Conservation (phyloP, 2,113 vertebrate genomes). For the Mobula birostris region DNA sequence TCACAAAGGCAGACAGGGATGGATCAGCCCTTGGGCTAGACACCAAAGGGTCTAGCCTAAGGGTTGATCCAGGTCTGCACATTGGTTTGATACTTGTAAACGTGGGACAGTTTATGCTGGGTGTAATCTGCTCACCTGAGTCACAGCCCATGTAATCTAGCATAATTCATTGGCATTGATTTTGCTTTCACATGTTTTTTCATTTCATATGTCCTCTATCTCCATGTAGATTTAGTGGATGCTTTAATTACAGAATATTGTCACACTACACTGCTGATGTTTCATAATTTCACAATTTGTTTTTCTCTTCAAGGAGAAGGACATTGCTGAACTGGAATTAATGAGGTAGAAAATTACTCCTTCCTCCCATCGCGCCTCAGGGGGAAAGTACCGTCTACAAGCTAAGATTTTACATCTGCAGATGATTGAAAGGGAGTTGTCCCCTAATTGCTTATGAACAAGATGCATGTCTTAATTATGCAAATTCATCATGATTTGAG, state of each 20-base stretch:
- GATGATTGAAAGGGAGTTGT: background rate
- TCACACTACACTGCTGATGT: background rate
- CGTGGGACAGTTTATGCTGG: background rate
- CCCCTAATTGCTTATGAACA: constrained; percentile 7
- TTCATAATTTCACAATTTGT: constrained; percentile 1
- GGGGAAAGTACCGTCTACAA: background rate
- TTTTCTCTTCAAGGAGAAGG: background rate
- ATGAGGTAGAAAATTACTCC: constrained; percentile 19
- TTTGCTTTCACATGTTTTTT: background rate
- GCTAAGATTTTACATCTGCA: background rate
- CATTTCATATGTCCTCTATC: background rate
- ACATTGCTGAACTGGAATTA: constrained; percentile 24
- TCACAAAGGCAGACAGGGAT: no score
- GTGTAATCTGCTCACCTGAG: background rate
- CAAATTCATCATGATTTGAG: background rate
- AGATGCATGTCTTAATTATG: background rate
- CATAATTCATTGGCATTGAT: background rate
- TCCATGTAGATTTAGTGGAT: background rate
- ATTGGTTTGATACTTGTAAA: background rate
- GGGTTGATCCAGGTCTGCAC: no score
- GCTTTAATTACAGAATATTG: background rate
- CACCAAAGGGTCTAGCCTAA: no score
- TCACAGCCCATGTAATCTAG: background rate
- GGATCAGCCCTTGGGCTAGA: no score
- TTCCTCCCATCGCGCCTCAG: background rate